Evolutionary conservation across 2,113 vertebrate genomes (phyloP).

Genomic region (Lasiurus cinereus): DNA sequence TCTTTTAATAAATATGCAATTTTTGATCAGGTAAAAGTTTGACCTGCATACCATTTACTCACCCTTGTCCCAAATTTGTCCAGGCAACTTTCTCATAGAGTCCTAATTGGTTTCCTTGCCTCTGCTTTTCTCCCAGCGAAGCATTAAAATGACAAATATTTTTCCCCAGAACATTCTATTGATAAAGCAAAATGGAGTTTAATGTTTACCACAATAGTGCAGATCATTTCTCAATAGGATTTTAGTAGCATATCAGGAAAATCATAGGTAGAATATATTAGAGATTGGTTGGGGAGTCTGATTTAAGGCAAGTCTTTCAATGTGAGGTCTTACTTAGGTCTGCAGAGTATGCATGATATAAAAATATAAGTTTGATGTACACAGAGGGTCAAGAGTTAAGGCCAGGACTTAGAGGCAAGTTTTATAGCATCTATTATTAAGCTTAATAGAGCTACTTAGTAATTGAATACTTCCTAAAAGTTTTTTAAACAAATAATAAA

Average conservation of each 20-base stretch:
- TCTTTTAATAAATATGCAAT: background rate
- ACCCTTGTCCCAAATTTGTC: background rate
- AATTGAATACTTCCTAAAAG: background rate
- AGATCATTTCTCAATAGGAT: background rate
- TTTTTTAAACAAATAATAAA: background rate
- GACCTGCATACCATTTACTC: background rate
- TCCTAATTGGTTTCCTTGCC: background rate
- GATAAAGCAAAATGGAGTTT: background rate
- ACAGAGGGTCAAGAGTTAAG: background rate
- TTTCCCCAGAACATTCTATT: background rate
- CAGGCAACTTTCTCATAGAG: background rate
- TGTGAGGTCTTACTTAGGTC: background rate
- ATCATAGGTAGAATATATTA: background rate
- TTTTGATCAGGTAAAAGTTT: constrained; percentile 28
- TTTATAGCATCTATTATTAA: background rate
- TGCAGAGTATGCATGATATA: background rate
- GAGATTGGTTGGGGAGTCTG: background rate
- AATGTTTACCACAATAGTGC: background rate
- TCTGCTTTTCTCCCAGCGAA: background rate
- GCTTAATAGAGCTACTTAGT: background rate
- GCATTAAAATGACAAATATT: background rate
- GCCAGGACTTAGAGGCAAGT: background rate
- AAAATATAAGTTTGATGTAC: background rate
- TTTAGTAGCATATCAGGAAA: background rate
- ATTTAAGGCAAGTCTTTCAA: background rate